Evolutionary conservation across 2,888 invertebrate species (phyloP).

Genomic region (Malthinus seriepunctatus): DNA sequence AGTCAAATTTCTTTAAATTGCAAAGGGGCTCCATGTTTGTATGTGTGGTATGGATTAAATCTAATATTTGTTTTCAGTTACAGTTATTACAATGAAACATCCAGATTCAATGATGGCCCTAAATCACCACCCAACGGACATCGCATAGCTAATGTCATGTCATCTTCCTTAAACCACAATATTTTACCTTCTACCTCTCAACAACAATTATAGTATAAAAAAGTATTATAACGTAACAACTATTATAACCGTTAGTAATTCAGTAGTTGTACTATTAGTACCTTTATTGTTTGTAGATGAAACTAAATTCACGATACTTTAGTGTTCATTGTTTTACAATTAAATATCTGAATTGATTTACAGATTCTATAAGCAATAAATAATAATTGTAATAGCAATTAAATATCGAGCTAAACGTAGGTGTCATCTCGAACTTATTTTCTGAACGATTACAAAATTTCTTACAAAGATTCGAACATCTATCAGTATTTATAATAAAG

Average conservation of each 20-base stretch:
- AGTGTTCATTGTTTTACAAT: conserved; percentile 11
- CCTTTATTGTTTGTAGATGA: background rate
- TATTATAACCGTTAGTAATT: too few species aligned
- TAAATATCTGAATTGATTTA: background rate
- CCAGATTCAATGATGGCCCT: conserved; percentile 43
- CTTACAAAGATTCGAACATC: too few species aligned
- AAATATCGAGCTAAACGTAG: too few species aligned
- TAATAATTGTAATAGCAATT: too few species aligned
- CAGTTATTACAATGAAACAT: conserved; percentile 44
- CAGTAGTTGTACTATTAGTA: too few species aligned
- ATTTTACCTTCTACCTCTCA: conserved; percentile 36
- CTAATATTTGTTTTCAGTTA: conserved; percentile 38
- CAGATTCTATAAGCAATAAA: too few species aligned
- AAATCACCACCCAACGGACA: conserved; percentile 43
- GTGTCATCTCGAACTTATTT: too few species aligned
- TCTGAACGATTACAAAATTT: too few species aligned
- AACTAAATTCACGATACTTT: conserved; percentile 9
- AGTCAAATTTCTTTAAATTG: too few species aligned
- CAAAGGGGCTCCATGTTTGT: too few species aligned
- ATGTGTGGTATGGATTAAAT: too few species aligned
- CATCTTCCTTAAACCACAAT: conserved; percentile 38
- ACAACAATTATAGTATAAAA: conserved; percentile 27
- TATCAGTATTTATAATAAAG: too few species aligned
- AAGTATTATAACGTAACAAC: background rate
- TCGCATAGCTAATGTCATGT: conserved; percentile 37